Evolutionary conservation across 2,888 invertebrate species (phyloP).

Genomic region (Aleiodes alternator): DNA sequence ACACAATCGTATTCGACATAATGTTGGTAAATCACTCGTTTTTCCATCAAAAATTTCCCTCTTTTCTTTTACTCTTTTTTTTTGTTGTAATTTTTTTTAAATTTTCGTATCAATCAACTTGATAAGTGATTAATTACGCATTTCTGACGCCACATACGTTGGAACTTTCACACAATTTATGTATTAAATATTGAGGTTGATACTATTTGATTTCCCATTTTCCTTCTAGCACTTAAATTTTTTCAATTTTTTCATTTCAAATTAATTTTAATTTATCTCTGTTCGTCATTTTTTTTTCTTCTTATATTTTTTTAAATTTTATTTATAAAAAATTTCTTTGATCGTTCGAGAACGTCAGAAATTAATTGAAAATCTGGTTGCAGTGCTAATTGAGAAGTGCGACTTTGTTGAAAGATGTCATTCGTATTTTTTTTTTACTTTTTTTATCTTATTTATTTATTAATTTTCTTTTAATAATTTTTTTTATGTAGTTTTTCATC

Average conservation of each 20-base stretch:
- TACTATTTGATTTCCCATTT: conserved; percentile 35
- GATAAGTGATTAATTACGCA: conserved; percentile 29
- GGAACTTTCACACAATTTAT: conserved; percentile 17
- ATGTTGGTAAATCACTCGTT: conserved; percentile 38
- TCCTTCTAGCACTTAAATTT: conserved; percentile 39
- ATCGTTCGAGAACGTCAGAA: conserved; percentile 26
- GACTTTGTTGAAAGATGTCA: conserved; percentile 34
- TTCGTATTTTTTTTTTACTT: conserved; percentile 10
- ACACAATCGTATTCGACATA: conserved; percentile 35
- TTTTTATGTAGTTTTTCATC: too few relatives aligned
- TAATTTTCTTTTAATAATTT: too few relatives aligned
- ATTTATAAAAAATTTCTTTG: conserved; percentile 34
- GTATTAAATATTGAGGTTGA: conserved; percentile 35
- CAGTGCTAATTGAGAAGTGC: conserved; percentile 21
- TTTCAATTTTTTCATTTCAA: conserved; percentile 28
- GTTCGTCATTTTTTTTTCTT: conserved; percentile 13
- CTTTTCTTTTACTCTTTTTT: conserved; percentile 13
- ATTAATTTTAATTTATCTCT: conserved; percentile 50
- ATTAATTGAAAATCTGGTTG: conserved; percentile 31
- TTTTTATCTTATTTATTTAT: conserved; percentile 3
- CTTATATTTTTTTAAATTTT: conserved; percentile 34
- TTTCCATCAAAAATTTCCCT: background rate
- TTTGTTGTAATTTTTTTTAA: conserved; percentile 13
- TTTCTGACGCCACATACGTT: background rate
- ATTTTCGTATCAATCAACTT: conserved; percentile 29